Percentiles rank a stretch among this genome's conserved stretches.
These are phyloP conservation scores for Chloroceryle aenea DNA, from an alignment of 2,113 vertebrate species.

Conservation along the genomic window DNA sequence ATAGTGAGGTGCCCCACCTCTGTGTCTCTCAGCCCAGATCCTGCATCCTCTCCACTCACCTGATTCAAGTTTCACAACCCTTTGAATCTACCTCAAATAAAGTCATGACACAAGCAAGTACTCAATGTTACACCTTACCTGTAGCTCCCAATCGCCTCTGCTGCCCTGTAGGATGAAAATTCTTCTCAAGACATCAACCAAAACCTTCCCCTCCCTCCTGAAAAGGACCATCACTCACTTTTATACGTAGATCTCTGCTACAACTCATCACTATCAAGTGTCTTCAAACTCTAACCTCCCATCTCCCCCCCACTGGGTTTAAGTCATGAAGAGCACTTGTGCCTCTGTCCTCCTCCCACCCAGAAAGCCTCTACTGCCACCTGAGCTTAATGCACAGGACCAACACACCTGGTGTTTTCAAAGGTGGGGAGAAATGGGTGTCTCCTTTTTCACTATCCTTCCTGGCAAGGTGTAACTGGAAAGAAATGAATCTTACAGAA, in stretches of 20 bases:
- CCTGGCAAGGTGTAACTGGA: not conserved
- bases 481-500: not conserved
- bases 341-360: not conserved
- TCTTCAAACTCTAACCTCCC: not conserved
- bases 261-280: not conserved
- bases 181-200: not conserved
- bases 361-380: not conserved
- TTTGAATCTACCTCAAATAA: not conserved
- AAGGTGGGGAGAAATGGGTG: not conserved
- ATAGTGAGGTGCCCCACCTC: fast-evolving
- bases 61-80: not conserved
- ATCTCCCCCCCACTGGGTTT: not conserved
- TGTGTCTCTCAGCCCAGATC: not conserved
- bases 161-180: not conserved
- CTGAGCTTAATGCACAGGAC: not conserved
- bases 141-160: no score
- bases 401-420: not conserved
- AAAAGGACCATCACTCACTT: fast-evolving
- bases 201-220: not conserved
- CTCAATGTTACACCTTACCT: not conserved
- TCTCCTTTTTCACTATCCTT: not conserved
- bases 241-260: not conserved
- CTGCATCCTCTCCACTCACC: not conserved
- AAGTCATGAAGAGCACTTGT: not conserved
- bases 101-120: not conserved